Evolutionary conservation across 1,140 invertebrate genomes (phyloP), one percentile per base, ranked within the genome.

Genomic region (Drosophila equinoxialis): DNA sequence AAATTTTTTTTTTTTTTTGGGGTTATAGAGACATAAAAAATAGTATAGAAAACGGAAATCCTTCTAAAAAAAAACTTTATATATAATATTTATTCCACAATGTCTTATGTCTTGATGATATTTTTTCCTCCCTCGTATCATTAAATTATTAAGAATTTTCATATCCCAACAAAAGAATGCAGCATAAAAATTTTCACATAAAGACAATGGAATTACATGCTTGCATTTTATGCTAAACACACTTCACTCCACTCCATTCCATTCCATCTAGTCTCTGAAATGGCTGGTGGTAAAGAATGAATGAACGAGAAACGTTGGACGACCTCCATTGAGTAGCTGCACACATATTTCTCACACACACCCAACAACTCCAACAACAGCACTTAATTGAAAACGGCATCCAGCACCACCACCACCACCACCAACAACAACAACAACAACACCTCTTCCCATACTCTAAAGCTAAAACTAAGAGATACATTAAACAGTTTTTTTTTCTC

Each of bases 341-440:
- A 77, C 60, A 77, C 54, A 70, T 77, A 77, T 77, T 77, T 77
- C 74, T 55, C 74, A 76, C 73, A 76, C 66, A 76, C 74, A 76
- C 73, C 65, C 74, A 76, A 39, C 41, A 14, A 63, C 61, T 14
- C 33, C 42, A 42, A 54, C 65, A 35, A 48, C 51, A 45, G 42
- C 61, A 75, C 73, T 77, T 77, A 77, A 76, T 77, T 77, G 74
- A 76, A 76, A 76, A 76, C 74, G 74, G 74, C 74, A 76, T 76
- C 73, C 62, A 70, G 17, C 17, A 17, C 17, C 17, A 17, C 10
- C 57, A 35, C 2, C 23, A 23, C 13, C 57, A 35, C 13, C 57
- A 35, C 1, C 23, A 20, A 30, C 14, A 42, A 23, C 37, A 67
- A 37, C 57, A 59, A 13, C 69, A 51, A 20, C 63, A 35, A 55